Conservation (phyloP, 2,113 vertebrate species). For the Camelus bactrianus region DNA sequence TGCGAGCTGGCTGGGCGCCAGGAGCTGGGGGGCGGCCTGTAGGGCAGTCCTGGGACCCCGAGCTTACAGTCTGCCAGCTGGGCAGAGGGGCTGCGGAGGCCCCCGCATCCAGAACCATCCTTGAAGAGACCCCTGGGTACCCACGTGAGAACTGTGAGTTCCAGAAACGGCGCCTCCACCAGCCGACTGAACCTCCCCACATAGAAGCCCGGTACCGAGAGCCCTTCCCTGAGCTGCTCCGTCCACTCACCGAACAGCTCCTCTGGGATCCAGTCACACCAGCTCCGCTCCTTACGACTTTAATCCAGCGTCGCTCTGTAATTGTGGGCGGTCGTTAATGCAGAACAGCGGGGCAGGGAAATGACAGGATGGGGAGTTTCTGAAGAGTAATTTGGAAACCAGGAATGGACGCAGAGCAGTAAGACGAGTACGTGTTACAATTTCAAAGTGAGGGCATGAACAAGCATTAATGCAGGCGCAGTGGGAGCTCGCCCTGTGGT, state of each 20-base stretch:
- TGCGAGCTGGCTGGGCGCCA: background rate
- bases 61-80: background rate
- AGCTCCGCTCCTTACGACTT: background rate
- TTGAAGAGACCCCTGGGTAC: background rate
- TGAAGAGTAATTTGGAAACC: background rate
- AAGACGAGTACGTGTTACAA: too few relatives aligned
- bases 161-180: background rate
- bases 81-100: background rate
- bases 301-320: background rate
- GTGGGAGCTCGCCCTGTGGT: background rate
- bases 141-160: background rate
- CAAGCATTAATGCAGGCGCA: background rate
- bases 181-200: too few relatives aligned
- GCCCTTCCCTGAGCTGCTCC: background rate
- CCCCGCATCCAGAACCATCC: background rate
- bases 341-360: background rate
- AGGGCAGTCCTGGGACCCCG: background rate
- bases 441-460: background rate
- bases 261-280: background rate
- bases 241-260: fast-evolving
- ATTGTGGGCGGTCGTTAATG: background rate
- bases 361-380: background rate
- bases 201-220: fast-evolving
- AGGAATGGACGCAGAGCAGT: background rate
- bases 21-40: background rate